Evolutionary conservation across 2,888 invertebrate genomes (phyloP).

Genomic region (Nephrotoma appendiculata): DNA sequence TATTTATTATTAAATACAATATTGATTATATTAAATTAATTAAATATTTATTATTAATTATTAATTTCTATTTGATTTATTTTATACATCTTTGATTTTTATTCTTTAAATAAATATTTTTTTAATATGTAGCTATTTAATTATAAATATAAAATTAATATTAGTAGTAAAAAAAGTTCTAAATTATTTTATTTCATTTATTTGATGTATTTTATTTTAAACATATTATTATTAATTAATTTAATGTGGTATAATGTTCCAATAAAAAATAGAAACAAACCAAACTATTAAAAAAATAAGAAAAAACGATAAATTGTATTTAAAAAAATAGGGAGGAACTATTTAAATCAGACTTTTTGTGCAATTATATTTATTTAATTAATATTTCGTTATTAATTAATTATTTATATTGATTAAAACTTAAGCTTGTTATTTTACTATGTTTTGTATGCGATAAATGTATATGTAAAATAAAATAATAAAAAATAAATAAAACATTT

Average conservation of each 20-base stretch:
- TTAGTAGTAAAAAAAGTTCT: not conserved
- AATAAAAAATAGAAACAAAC: not conserved
- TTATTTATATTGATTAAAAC: not conserved
- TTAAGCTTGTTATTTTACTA: not conserved
- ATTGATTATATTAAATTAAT: not conserved
- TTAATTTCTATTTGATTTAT: not conserved
- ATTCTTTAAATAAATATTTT: not conserved
- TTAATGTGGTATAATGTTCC: not conserved
- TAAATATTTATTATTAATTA: not conserved
- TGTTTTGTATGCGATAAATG: not conserved
- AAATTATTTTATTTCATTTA: not conserved
- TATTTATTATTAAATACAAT: not conserved
- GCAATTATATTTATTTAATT: not conserved
- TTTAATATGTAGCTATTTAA: not conserved
- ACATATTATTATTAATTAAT: not conserved
- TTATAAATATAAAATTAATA: not conserved
- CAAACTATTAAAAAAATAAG: not conserved
- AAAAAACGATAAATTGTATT: not conserved
- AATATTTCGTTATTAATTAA: not conserved
- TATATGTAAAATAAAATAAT: not conserved
- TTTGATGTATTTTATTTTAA: not conserved
- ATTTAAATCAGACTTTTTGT: not conserved
- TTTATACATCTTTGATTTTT: not conserved
- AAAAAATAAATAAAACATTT: not conserved
- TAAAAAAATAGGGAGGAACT: not conserved